Conservation (phyloP, 2,797 vertebrate genomes). For the Discoglossus pictus region DNA sequence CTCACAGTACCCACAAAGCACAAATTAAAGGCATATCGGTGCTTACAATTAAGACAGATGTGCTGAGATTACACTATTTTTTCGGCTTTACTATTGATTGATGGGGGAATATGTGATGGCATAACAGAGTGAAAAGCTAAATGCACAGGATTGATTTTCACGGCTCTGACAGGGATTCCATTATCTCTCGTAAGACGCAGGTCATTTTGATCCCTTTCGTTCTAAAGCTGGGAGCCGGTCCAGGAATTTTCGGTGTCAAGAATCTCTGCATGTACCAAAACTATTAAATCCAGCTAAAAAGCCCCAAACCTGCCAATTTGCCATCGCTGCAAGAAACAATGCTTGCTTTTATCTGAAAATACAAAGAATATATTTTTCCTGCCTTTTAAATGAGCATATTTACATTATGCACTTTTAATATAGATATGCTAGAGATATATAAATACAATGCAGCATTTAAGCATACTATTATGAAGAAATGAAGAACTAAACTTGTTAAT, state of each 20-base stretch:
- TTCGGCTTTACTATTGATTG: conserved; percentile 34
- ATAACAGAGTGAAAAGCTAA: conserved; percentile 40
- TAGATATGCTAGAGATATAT: too few relatives aligned
- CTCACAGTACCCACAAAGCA: not conserved
- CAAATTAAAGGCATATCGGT: conserved; percentile 10
- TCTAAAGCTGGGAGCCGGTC: conserved; percentile 32
- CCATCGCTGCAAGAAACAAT: not conserved
- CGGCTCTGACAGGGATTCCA: conserved; percentile 48
- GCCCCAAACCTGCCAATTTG: conserved; percentile 18
- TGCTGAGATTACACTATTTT: conserved; percentile 8
- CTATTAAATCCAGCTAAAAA: conserved; percentile 7
- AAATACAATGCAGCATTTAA: too few relatives aligned
- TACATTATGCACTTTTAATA: too few relatives aligned
- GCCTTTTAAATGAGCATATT: too few relatives aligned
- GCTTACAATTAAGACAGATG: conserved; percentile 40
- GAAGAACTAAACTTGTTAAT: too few relatives aligned
- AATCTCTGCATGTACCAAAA: conserved; percentile 27
- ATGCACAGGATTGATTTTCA: conserved; percentile 38
- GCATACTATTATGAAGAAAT: too few relatives aligned
- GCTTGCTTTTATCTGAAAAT: not conserved
- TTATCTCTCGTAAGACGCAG: conserved; percentile 39
- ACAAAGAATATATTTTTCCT: too few relatives aligned
- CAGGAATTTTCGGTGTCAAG: conserved; percentile 5
- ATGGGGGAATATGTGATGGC: conserved; percentile 24
- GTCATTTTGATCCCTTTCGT: conserved; percentile 33